Percentiles rank a stretch among this genome's conserved stretches.
These are phyloP conservation scores for Brachionus paranguensis DNA, from an alignment of 1,140 invertebrate species.

Conservation along the genomic window DNA sequence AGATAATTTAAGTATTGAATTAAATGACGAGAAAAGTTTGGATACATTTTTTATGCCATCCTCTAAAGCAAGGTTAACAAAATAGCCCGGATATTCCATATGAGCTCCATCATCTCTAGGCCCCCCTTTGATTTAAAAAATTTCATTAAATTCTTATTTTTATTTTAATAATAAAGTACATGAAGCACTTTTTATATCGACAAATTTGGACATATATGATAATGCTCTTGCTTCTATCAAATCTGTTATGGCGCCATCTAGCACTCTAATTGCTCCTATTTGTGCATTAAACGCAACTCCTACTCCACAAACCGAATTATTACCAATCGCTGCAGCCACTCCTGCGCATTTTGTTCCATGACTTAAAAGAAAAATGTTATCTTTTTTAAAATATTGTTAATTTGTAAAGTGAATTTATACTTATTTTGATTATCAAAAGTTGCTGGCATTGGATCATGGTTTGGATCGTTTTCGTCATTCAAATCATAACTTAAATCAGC, in stretches of 20 bases:
- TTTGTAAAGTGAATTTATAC: background rate
- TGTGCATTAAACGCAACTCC: slow-evolving; percentile 87
- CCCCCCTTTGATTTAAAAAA: slow-evolving; percentile 41
- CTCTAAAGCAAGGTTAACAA: slow-evolving; percentile 48
- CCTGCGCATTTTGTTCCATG: slow-evolving; percentile 97
- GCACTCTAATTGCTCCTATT: slow-evolving; percentile 66
- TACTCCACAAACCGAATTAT: slow-evolving; percentile 90
- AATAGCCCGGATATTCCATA: slow-evolving; percentile 50
- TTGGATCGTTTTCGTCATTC: slow-evolving; percentile 37
- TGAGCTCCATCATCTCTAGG: slow-evolving; percentile 51
- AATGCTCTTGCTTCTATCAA: slow-evolving; percentile 46
- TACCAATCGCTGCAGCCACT: slow-evolving; percentile 90
- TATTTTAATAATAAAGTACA: slow-evolving; percentile 43
- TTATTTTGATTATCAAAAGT: slow-evolving; percentile 39
- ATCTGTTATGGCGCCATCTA: slow-evolving; percentile 55
- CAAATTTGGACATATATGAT: slow-evolving; percentile 47
- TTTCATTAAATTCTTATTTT: background rate
- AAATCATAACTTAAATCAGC: slow-evolving; percentile 40
- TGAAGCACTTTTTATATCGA: slow-evolving; percentile 56
- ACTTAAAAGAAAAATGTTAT: slow-evolving; percentile 48
- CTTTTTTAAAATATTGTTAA: background rate
- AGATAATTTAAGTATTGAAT: background rate
- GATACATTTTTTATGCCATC: slow-evolving; percentile 49
- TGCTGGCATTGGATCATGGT: slow-evolving; percentile 39
- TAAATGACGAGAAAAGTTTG: background rate